A percentile compares a stretch with the other conserved stretches of the same genome.
Conservation (phyloP, 2,888 invertebrate species). For the Patella pellucida region DNA sequence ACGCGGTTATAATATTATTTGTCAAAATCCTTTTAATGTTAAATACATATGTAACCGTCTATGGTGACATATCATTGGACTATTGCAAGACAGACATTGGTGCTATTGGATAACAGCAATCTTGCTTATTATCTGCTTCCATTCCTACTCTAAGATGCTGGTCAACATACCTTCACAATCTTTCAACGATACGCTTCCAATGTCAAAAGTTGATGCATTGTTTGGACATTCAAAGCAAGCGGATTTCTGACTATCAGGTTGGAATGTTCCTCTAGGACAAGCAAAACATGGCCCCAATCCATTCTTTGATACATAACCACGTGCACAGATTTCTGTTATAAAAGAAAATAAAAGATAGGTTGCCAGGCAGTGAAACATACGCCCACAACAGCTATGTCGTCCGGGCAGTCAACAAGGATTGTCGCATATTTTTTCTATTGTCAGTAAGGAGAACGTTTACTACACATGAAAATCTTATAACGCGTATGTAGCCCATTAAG, state of each 20-base stretch:
- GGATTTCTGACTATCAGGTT: slow-evolving; percentile 68
- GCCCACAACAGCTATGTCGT: no score
- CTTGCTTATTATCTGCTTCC: no score
- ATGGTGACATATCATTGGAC: neutral
- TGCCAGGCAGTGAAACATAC: no score
- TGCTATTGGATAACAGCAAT: no score
- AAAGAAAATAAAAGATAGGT: neutral
- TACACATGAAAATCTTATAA: no score
- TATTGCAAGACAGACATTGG: no score
- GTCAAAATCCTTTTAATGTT: neutral
- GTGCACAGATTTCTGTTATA: slow-evolving; percentile 42
- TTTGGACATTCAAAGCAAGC: slow-evolving; percentile 72
- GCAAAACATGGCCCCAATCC: slow-evolving; percentile 76
- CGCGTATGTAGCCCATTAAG: no score
- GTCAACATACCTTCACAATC: slow-evolving; percentile 58
- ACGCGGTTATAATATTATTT: neutral
- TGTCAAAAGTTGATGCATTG: slow-evolving; percentile 46
- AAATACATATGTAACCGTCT: neutral
- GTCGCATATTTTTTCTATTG: no score
- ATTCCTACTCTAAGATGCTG: neutral
- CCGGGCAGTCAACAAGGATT: no score
- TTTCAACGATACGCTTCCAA: slow-evolving; percentile 51
- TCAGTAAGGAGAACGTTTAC: no score
- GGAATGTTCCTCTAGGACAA: slow-evolving; percentile 73
- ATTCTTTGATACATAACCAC: slow-evolving; percentile 74